These are phyloP conservation scores for Circaetus gallicus DNA, from an alignment of 2,113 vertebrate genomes.

Conservation along the genomic window DNA sequence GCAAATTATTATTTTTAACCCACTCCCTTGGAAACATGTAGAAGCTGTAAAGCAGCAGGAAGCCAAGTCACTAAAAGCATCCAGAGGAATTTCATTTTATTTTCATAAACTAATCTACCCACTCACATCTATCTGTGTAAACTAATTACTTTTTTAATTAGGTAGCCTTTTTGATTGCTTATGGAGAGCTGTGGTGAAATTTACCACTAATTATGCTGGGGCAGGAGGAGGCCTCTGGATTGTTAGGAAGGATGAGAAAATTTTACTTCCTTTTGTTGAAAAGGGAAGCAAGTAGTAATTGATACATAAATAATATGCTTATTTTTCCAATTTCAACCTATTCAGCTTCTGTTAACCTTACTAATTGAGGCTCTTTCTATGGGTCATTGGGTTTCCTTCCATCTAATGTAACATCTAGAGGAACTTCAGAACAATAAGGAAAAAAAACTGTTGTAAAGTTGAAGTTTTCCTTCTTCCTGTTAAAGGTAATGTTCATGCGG, in stretches of 20 bases:
- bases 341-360: slow-evolving; percentile 40
- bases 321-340: slow-evolving; percentile 44
- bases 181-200: slow-evolving; percentile 49
- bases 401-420: not conserved
- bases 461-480: not conserved
- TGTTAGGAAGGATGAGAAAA: slow-evolving; percentile 32
- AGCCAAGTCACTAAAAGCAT: slow-evolving; percentile 38
- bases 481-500: not conserved
- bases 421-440: not conserved
- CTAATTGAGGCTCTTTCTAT: not conserved
- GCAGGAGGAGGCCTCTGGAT: slow-evolving; percentile 29
- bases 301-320: slow-evolving; percentile 36
- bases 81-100: slow-evolving; percentile 43
- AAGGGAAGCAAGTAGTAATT: slow-evolving; percentile 21
- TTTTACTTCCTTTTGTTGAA: slow-evolving; percentile 56
- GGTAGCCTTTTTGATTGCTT: slow-evolving; percentile 57
- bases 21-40: not conserved
- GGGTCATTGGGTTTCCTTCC: slow-evolving; percentile 1
- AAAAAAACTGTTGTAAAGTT: not conserved
- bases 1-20: not conserved
- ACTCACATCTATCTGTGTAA: slow-evolving; percentile 53
- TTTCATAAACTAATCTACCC: slow-evolving; percentile 55
- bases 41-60: not conserved
- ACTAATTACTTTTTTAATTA: slow-evolving; percentile 68
- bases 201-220: slow-evolving; percentile 45